Evolutionary conservation across 2,797 vertebrate species (phyloP).

Genomic region (Euphonia xanthogaster): DNA sequence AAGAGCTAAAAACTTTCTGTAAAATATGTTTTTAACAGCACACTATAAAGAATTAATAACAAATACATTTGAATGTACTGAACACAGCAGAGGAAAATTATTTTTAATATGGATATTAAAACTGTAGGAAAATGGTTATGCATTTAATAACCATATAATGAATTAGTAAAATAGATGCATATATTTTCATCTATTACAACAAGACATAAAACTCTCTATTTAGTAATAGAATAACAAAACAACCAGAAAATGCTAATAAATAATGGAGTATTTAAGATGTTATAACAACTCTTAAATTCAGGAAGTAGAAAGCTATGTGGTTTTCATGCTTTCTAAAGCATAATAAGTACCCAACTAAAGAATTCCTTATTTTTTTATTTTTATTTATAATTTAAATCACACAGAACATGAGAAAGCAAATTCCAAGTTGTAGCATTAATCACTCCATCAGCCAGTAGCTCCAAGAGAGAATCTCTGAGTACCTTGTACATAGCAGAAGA

Average conservation of each 20-base stretch:
- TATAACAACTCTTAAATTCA: background rate
- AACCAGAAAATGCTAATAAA: background rate
- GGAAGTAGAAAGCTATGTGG: background rate
- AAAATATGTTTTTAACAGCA: background rate
- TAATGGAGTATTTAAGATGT: background rate
- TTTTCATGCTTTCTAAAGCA: background rate
- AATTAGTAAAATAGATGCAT: background rate
- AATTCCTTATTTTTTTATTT: background rate
- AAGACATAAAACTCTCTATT: background rate
- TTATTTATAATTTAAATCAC: background rate
- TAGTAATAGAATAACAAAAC: background rate
- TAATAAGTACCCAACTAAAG: background rate
- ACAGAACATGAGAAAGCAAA: background rate
- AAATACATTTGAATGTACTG: rapidly evolving
- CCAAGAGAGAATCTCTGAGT: background rate
- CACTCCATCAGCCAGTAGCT: background rate
- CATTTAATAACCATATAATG: background rate
- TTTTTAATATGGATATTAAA: background rate
- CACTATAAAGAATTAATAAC: background rate
- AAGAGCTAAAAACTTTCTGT: background rate
- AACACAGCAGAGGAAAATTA: background rate
- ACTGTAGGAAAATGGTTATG: background rate
- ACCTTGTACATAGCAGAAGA: background rate
- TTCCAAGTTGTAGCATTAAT: background rate
- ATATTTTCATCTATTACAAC: background rate